phyloP scores from a whole-genome alignment of 2,797 vertebrate species.

The Sandelia bainsii region DNA sequence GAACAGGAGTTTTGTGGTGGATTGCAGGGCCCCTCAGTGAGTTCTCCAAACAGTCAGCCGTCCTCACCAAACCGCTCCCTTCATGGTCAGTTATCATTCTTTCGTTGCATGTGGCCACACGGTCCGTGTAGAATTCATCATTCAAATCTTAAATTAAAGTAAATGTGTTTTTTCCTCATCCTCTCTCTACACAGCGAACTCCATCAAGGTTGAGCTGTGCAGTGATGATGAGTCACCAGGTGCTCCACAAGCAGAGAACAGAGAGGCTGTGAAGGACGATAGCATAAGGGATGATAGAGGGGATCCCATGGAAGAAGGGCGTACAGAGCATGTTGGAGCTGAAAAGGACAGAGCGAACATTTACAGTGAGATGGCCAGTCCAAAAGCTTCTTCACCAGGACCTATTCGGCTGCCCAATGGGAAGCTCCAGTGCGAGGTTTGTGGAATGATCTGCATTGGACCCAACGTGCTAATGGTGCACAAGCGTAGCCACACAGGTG shows the following conservation, averaged over 20 bases:
- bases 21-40: constrained; percentile 88
- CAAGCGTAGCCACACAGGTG: constrained; percentile 97
- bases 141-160: not conserved
- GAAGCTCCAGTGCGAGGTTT: constrained; percentile 96
- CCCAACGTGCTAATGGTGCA: constrained; percentile 98
- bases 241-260: constrained; percentile 85
- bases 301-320: constrained; percentile 84
- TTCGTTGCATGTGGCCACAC: constrained; percentile 2
- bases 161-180: constrained; percentile 24
- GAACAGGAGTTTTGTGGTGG: constrained; percentile 92
- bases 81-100: constrained; percentile 85
- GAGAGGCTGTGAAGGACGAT: constrained; percentile 87
- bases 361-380: constrained; percentile 88
- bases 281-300: constrained; percentile 84
- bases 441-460: constrained; percentile 96
- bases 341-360: constrained; percentile 83
- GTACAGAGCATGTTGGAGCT: constrained; percentile 78
- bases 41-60: constrained; percentile 94
- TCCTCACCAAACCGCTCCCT: constrained; percentile 92
- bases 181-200: constrained; percentile 84
- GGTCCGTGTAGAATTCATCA: not conserved
- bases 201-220: constrained; percentile 97
- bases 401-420: constrained; percentile 94
- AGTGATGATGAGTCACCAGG: constrained; percentile 92
- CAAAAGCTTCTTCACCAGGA: constrained; percentile 89